Percentiles rank a stretch among this genome's conserved stretches.
Conservation (phyloP, 2,113 vertebrate species). For the Oncorhynchus clarkii region DNA sequence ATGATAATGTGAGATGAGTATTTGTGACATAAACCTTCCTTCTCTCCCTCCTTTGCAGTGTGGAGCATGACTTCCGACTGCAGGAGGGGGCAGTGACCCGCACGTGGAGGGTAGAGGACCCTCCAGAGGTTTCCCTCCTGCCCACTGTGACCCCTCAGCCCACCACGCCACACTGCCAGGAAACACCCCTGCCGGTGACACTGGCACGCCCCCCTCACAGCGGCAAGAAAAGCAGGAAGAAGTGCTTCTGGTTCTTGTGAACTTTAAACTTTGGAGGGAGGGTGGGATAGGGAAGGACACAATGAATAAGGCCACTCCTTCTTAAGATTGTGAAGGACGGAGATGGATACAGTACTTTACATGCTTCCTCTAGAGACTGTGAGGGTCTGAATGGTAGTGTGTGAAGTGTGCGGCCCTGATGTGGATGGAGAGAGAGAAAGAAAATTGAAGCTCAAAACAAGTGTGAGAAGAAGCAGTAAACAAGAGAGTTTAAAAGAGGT, state of each 20-base stretch:
- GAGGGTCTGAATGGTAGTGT: neutral
- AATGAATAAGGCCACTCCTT: neutral
- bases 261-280: slow-evolving; percentile 44
- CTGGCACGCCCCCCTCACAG: slow-evolving; percentile 41
- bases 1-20: too few species aligned
- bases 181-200: slow-evolving; percentile 60
- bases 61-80: slow-evolving; percentile 77
- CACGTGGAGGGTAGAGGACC: slow-evolving; percentile 74
- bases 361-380: too few species aligned
- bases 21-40: neutral
- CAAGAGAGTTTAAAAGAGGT: neutral
- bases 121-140: slow-evolving; percentile 63
- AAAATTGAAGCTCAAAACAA: neutral
- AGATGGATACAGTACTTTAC: too few species aligned
- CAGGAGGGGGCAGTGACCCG: slow-evolving; percentile 77
- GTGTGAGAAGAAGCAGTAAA: neutral
- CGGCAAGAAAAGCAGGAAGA: slow-evolving; percentile 74
- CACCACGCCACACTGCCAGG: slow-evolving; percentile 58
- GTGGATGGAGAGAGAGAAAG: neutral
- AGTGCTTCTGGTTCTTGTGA: slow-evolving; percentile 81
- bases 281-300: neutral
- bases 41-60: slow-evolving; percentile 45
- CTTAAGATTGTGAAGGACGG: neutral
- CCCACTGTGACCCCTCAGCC: slow-evolving; percentile 50
- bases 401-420: neutral